phyloP scores from a whole-genome alignment of 2,888 invertebrate genomes.

The Colletes collaris region DNA sequence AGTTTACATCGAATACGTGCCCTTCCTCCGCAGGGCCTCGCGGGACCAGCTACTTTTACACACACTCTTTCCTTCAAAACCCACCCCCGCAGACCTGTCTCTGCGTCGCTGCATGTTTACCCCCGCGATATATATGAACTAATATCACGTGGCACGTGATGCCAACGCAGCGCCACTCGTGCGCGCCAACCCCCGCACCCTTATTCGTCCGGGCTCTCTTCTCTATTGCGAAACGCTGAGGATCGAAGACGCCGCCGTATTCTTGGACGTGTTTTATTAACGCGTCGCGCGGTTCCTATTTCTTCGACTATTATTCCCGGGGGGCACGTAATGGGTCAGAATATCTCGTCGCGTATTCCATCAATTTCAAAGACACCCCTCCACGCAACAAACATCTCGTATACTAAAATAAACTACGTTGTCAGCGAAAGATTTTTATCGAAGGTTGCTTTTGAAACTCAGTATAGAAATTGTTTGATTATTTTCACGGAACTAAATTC shows the following conservation, averaged over 20 bases:
- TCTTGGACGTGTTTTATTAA: constrained; percentile 18
- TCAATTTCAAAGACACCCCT: too few relatives aligned
- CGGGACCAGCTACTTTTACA: constrained; percentile 61
- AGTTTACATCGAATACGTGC: constrained; percentile 80
- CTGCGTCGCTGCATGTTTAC: constrained; percentile 71
- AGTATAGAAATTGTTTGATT: too few relatives aligned
- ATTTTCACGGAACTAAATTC: too few relatives aligned
- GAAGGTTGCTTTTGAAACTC: too few relatives aligned
- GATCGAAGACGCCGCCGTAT: constrained; percentile 55
- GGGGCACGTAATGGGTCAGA: too few relatives aligned
- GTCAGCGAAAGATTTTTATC: too few relatives aligned
- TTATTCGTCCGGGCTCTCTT: background rate
- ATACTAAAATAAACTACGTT: too few relatives aligned
- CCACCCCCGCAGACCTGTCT: constrained; percentile 19
- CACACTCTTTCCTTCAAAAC: constrained; percentile 29
- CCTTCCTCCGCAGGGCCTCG: constrained; percentile 48
- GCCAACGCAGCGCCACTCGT: constrained; percentile 59
- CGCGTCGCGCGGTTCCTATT: background rate
- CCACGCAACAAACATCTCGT: too few relatives aligned
- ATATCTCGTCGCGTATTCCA: too few relatives aligned
- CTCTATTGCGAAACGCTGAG: constrained; percentile 39
- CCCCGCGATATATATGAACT: constrained; percentile 79
- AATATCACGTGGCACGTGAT: constrained; percentile 79
- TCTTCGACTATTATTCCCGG: background rate
- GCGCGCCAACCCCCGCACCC: constrained; percentile 17